Conservation (phyloP, 2,797 vertebrate species). For the Phoeniculus purpureus region DNA sequence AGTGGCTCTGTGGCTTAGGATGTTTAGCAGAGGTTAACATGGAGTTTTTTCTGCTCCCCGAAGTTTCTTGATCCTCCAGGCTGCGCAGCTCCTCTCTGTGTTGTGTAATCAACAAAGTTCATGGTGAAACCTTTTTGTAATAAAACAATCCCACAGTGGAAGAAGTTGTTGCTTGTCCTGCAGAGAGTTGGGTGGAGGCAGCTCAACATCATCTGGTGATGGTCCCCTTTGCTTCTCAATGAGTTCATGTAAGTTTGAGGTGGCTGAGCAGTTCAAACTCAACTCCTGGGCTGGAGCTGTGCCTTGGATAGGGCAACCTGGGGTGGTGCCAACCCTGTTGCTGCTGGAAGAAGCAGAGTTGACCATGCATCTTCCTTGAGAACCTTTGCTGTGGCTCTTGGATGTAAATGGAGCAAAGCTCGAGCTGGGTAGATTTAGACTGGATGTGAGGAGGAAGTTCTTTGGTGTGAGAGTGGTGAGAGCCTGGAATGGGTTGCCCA, state of each 20-base stretch:
- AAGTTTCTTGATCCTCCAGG: background rate
- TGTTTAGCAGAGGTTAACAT: accelerated
- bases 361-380: background rate
- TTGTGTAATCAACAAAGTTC: background rate
- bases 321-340: background rate
- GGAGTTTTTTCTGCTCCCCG: background rate
- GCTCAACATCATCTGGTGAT: background rate
- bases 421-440: too few species aligned
- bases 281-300: background rate
- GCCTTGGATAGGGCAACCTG: background rate
- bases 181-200: background rate
- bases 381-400: background rate
- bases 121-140: constrained; percentile 9
- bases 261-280: background rate
- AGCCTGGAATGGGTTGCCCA: too few species aligned
- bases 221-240: accelerated
- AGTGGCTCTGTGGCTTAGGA: too few species aligned
- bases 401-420: too few species aligned
- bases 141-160: background rate
- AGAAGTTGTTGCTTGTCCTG: background rate
- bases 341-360: background rate
- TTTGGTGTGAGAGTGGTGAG: too few species aligned
- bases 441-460: too few species aligned
- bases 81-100: accelerated
- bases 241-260: background rate